Evolutionary conservation across 2,888 invertebrate genomes (phyloP), one percentile per base, ranked within the genome.

Genomic region (Sussaba pulchella): DNA sequence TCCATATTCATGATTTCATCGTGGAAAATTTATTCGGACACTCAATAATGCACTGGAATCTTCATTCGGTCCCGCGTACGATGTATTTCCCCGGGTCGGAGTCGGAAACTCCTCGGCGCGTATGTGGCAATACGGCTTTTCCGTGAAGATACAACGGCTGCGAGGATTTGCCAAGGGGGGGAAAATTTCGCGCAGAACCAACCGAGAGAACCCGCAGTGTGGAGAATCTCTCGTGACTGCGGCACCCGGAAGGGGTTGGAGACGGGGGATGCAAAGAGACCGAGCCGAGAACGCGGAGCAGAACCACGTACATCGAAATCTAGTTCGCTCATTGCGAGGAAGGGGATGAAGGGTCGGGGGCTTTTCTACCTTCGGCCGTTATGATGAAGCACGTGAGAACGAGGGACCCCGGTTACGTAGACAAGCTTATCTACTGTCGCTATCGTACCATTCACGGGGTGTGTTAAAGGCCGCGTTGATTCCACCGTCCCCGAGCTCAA

Each of bases 391-490:
- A 41, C 41, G 41, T 39, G 61, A 39, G 61, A 61, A 61, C 41
- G 61, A 61, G 19, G 19, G 17, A 3, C 39, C 12, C 21, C 21
- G 39, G 39, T 1, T 39, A 41, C 39, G 61, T 39, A 6, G 31
- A 61, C 61, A 41, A 39, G 66, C 71, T 74, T 74, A 74, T 75
- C 75, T 26, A 45, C 66, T 50, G 50, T 59, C 59, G 43, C 66
- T 52, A 54, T 71, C 69, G 63, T 70, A 36, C 47, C 78, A 69
- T 74, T 67, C 59, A 72, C 17, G 31, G 57, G 9, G 66, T 14
- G 61, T 52, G 67, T 66, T 59, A 59, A 71, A 71, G 71, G 71
- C 70, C 64, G 17, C 71, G 57, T 64, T 71, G 66, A 77, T 71
- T 77, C 71, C 77, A 64, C 57, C 61, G 71, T 43, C 66, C 66